Percentiles rank a stretch among this genome's conserved stretches.
phyloP scores from a whole-genome alignment of 2,797 vertebrate species.

The Diglossa cyanea region DNA sequence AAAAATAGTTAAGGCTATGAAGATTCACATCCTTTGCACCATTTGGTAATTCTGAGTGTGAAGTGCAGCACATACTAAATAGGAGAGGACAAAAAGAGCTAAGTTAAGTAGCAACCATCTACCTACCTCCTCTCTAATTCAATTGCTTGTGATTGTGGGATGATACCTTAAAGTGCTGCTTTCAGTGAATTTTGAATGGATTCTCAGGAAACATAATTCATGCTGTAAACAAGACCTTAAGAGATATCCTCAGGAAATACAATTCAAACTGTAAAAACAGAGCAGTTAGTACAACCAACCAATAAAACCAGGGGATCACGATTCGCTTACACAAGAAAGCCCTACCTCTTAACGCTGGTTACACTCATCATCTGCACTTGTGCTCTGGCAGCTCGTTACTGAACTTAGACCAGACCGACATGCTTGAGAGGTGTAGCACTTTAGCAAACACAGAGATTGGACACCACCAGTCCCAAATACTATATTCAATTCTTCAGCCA shows the following conservation, averaged over 20 bases:
- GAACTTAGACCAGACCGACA: not conserved
- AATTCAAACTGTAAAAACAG: not conserved
- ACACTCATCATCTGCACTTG: not conserved
- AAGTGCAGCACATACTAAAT: not conserved
- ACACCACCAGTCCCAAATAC: not conserved
- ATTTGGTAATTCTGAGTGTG: not conserved
- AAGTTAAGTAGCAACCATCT: not conserved
- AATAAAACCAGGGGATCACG: not conserved
- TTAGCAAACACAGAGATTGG: accelerated
- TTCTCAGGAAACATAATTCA: not conserved
- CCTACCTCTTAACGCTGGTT: not conserved
- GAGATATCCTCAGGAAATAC: not conserved
- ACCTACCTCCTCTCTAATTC: not conserved
- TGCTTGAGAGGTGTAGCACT: not conserved
- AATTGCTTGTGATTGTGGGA: not conserved
- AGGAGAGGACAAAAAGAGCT: not conserved
- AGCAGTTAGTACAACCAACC: not conserved
- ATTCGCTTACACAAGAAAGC: not conserved
- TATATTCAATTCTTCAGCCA: not conserved
- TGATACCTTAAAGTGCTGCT: not conserved
- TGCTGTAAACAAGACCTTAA: not conserved
- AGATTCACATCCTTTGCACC: not conserved
- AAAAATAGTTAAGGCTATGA: not conserved
- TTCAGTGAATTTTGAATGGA: not conserved
- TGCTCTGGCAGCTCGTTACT: not conserved